These are phyloP conservation scores for Anolis apletophallus DNA, from an alignment of 2,797 vertebrate genomes.

Conservation along the genomic window DNA sequence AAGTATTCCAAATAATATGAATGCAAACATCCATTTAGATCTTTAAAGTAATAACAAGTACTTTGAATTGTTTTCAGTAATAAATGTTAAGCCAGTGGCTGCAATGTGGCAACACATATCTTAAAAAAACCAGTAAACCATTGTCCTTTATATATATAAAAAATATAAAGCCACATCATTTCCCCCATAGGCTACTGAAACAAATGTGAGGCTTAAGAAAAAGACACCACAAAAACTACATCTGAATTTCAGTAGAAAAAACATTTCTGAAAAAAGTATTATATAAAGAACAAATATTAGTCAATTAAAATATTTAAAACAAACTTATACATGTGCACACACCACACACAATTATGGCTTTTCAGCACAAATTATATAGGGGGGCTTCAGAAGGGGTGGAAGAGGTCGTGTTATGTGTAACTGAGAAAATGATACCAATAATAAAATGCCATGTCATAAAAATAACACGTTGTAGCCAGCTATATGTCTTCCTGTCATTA, in stretches of 20 bases:
- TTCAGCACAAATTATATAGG: not conserved
- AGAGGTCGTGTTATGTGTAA: constrained; percentile 44
- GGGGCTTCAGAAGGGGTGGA: not conserved
- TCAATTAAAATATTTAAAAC: not conserved
- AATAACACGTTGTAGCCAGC: constrained; percentile 56
- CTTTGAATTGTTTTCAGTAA: not conserved
- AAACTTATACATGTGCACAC: not conserved
- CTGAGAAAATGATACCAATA: constrained; percentile 50
- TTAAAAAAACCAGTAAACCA: not conserved
- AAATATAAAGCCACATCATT: rapidly evolving
- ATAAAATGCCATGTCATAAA: constrained; percentile 28
- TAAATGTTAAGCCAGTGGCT: not conserved
- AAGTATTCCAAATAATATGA: not conserved
- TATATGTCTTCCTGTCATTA: constrained; percentile 32
- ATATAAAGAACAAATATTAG: rapidly evolving
- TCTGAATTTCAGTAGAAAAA: not conserved
- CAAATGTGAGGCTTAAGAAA: not conserved
- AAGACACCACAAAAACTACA: too few relatives aligned
- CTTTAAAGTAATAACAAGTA: not conserved
- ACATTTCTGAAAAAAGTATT: not conserved
- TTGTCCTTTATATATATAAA: not conserved
- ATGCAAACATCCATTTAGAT: not conserved
- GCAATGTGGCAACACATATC: not conserved
- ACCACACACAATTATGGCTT: not conserved
- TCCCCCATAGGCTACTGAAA: not conserved